Conservation (phyloP, 1,140 invertebrate genomes). For the Mylabris phalerata region DNA sequence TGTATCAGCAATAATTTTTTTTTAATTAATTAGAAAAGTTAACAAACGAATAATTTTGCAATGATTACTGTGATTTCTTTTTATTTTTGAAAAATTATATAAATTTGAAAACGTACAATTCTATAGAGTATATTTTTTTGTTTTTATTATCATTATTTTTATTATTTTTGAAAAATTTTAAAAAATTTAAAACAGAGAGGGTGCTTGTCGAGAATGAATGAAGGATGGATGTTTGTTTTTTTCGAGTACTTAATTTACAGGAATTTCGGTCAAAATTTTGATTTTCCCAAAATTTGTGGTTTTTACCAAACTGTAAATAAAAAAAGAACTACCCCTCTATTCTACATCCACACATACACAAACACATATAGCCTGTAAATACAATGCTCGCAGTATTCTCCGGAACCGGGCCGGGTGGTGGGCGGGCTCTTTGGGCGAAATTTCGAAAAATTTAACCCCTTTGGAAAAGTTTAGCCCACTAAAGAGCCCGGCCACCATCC, state of each 20-base stretch:
- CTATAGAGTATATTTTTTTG: conserved; percentile 4
- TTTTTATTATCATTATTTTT: conserved; percentile 4
- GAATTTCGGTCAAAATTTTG: no score
- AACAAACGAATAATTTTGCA: conserved; percentile 15
- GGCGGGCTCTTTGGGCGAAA: background rate
- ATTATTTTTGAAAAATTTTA: conserved; percentile 11
- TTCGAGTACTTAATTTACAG: no score
- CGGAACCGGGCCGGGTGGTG: background rate
- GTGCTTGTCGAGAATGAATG: background rate
- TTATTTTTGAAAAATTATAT: conserved; percentile 8
- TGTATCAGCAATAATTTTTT: conserved; percentile 20
- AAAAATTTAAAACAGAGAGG: conserved; percentile 13
- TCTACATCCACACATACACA: no score
- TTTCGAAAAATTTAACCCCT: no score
- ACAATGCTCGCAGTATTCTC: conserved; percentile 17
- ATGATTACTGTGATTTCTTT: conserved; percentile 27
- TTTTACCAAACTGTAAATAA: no score
- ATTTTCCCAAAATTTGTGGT: no score
- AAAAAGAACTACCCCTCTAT: no score
- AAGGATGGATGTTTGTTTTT: background rate
- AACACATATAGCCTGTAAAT: conserved; percentile 15
- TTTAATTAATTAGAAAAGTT: conserved; percentile 13
- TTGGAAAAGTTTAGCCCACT: no score
- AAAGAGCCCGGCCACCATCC: background rate
- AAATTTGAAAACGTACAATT: no score